Percentiles rank a stretch among this genome's conserved stretches.
Conservation (phyloP, 1,140 invertebrate genomes). For the Oscheius sp. region DNA sequence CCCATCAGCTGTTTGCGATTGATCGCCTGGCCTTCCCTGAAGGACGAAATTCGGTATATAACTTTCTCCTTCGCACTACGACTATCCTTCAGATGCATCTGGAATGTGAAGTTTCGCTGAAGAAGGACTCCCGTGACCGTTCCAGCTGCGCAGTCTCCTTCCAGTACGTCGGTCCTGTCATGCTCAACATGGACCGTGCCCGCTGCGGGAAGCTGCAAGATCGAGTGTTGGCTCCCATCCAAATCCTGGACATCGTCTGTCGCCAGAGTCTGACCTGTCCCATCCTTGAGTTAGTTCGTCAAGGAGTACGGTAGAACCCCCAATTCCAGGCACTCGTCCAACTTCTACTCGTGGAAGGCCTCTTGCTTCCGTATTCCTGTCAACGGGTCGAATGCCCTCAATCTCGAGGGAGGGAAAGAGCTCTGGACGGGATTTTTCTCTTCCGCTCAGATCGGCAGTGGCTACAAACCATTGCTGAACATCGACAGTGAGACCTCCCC, state of each 20-base stretch:
- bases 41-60: constrained; percentile 26
- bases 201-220: constrained; percentile 35
- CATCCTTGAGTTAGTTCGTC: constrained; percentile 11
- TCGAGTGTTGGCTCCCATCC: constrained; percentile 39
- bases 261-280: constrained; percentile 48
- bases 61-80: no score
- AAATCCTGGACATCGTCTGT: constrained; percentile 49
- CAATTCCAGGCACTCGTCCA: constrained; percentile 39
- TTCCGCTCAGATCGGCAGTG: constrained; percentile 46
- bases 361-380: constrained; percentile 46
- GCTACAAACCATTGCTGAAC: constrained; percentile 44
- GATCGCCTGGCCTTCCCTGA: constrained; percentile 32
- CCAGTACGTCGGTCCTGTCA: constrained; percentile 38
- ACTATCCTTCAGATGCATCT: no score
- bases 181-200: constrained; percentile 30
- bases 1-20: constrained; percentile 40
- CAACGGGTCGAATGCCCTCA: constrained; percentile 27
- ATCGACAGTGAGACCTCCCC: constrained; percentile 25
- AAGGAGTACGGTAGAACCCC: background rate
- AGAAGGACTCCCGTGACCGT: constrained; percentile 26
- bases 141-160: constrained; percentile 35
- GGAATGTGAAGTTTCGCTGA: constrained; percentile 17
- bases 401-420: constrained; percentile 52
- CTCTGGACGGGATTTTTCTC: constrained; percentile 51
- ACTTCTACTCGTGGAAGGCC: constrained; percentile 49